Percentiles rank a stretch among this genome's conserved stretches.
Evolutionary conservation across 2,888 invertebrate species (phyloP).

Genomic region (Miltochrista miniata): DNA sequence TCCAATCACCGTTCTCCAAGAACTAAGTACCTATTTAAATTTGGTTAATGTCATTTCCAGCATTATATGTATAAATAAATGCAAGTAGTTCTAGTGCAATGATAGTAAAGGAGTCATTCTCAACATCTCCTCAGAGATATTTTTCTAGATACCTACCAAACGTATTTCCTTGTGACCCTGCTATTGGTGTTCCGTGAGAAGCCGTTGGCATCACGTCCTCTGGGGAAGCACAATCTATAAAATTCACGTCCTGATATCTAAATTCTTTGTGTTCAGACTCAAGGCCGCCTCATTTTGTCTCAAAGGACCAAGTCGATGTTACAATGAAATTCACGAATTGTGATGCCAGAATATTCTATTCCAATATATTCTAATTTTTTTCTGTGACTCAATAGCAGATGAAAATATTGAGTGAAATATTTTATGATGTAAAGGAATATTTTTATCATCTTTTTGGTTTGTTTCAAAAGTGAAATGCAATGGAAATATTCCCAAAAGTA

Average conservation of each 20-base stretch:
- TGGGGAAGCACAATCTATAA: slow-evolving; percentile 53
- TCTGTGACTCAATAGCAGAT: slow-evolving; percentile 6
- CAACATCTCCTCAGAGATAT: not conserved
- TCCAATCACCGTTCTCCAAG: too few relatives aligned
- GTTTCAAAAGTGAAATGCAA: too few relatives aligned
- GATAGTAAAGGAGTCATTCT: too few relatives aligned
- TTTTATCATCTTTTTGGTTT: too few relatives aligned
- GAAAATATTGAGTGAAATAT: slow-evolving; percentile 4
- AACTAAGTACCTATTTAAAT: too few relatives aligned
- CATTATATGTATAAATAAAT: not conserved
- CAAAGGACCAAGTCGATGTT: slow-evolving; percentile 44
- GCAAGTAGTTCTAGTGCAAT: not conserved
- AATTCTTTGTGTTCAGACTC: slow-evolving; percentile 52
- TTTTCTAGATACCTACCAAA: not conserved
- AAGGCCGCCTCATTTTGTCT: slow-evolving; percentile 28
- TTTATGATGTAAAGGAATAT: too few relatives aligned
- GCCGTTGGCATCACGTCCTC: slow-evolving; percentile 38
- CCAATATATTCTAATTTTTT: slow-evolving; percentile 26
- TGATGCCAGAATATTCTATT: slow-evolving; percentile 41
- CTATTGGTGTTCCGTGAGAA: slow-evolving; percentile 18
- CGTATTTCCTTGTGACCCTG: slow-evolving; percentile 20
- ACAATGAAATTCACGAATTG: slow-evolving; percentile 47
- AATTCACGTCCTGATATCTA: slow-evolving; percentile 51
- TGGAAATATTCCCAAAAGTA: too few relatives aligned
- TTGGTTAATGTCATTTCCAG: too few relatives aligned